Evolutionary conservation across 2,113 vertebrate species (phyloP).

Genomic region (Periophthalmus modestus): DNA sequence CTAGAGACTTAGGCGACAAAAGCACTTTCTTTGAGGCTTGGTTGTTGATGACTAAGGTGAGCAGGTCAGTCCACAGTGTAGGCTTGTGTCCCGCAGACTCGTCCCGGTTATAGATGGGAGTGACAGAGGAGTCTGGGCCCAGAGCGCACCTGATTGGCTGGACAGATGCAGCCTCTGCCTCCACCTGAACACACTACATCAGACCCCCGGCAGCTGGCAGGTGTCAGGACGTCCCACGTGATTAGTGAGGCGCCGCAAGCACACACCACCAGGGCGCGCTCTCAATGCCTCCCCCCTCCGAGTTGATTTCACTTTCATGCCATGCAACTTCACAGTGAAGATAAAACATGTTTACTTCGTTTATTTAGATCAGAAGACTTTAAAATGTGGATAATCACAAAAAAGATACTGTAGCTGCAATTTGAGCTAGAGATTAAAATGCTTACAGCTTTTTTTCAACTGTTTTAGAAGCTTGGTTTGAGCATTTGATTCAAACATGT

Average conservation of each 20-base stretch:
- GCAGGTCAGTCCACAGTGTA: constrained; percentile 22
- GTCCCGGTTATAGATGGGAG: constrained; percentile 38
- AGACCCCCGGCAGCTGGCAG: constrained; percentile 59
- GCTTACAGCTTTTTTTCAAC: no score
- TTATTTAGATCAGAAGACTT: not conserved
- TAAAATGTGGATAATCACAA: not conserved
- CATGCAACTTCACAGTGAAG: not conserved
- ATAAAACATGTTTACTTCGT: not conserved
- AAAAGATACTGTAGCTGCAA: not conserved
- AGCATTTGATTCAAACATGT: no score
- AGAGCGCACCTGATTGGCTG: constrained; percentile 43
- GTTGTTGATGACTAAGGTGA: constrained; percentile 2
- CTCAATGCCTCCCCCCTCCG: not conserved
- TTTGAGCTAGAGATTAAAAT: not conserved
- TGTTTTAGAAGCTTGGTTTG: no score
- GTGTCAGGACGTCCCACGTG: constrained; percentile 59
- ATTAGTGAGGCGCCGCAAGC: constrained; percentile 49
- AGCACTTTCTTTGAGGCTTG: not conserved
- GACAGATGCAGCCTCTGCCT: constrained; percentile 54
- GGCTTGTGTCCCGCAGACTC: constrained; percentile 28
- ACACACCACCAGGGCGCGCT: not conserved
- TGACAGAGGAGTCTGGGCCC: constrained; percentile 37
- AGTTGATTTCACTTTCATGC: constrained; percentile 18
- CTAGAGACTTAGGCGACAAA: not conserved
- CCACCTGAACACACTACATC: constrained; percentile 69